These are phyloP conservation scores for Galendromus occidentalis DNA, from an alignment of 1,140 invertebrate genomes.

Conservation along the genomic window DNA sequence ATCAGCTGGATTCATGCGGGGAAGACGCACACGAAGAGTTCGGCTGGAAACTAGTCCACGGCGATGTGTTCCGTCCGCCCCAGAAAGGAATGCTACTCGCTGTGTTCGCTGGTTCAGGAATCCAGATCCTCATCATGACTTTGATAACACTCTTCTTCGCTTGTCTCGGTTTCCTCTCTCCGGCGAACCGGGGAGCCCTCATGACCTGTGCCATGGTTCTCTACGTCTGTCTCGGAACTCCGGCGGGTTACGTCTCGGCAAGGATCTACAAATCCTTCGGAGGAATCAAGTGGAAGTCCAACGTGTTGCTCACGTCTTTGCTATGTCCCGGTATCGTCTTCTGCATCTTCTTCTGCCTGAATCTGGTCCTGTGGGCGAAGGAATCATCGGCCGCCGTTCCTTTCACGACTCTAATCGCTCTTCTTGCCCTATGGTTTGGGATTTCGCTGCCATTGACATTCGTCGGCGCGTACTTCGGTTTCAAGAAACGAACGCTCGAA, in stretches of 20 bases:
- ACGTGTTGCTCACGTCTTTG: conserved; percentile 85
- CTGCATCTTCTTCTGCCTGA: conserved; percentile 83
- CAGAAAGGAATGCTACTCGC: conserved; percentile 86
- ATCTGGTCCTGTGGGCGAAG: conserved; percentile 82
- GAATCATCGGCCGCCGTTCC: conserved; percentile 86
- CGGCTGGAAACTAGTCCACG: conserved; percentile 95
- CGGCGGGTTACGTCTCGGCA: conserved; percentile 85
- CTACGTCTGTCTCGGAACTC: conserved; percentile 81
- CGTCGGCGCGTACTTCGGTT: conserved; percentile 93
- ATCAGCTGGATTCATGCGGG: conserved; percentile 48
- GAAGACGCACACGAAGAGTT: conserved; percentile 98
- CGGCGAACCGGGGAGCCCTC: conserved; percentile 87
- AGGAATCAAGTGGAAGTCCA: conserved; percentile 94
- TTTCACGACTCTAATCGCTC: conserved; percentile 89
- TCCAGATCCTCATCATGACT: conserved; percentile 59
- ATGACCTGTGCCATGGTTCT: conserved; percentile 94
- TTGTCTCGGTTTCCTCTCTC: conserved; percentile 89
- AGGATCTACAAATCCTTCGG: conserved; percentile 92
- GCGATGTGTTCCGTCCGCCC: conserved; percentile 86
- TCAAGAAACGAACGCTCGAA: conserved; percentile 81
- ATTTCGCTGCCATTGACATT: conserved; percentile 96
- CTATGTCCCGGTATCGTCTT: conserved; percentile 82
- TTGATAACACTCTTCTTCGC: conserved; percentile 56
- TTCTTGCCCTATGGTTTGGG: conserved; percentile 87
- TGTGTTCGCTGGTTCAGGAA: conserved; percentile 78